A percentile compares a stretch with the other conserved stretches of the same genome.
Evolutionary conservation across 2,888 invertebrate species (phyloP).

Genomic region (Camptogramma bilineatum): DNA sequence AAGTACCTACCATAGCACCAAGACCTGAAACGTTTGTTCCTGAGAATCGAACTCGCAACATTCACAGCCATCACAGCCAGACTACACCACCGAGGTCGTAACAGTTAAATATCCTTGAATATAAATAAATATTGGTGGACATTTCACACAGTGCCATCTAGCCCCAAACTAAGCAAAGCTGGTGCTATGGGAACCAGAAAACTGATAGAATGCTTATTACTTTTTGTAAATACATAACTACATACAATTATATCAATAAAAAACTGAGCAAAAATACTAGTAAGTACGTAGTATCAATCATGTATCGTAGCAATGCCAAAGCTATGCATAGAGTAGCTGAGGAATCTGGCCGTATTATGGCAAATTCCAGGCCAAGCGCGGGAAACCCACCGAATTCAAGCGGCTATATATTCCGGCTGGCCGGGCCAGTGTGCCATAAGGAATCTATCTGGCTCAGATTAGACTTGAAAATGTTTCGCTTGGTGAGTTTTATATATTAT

Average conservation of each 20-base stretch:
- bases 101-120: too few species aligned
- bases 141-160: too few species aligned
- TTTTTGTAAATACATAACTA: too few species aligned
- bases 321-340: not conserved
- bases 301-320: not conserved
- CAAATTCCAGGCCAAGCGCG: constrained; percentile 48
- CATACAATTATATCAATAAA: not conserved
- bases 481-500: constrained; percentile 56
- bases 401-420: constrained; percentile 53
- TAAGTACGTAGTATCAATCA: not conserved
- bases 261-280: not conserved
- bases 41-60: too few species aligned
- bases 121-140: too few species aligned
- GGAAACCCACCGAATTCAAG: constrained; percentile 49
- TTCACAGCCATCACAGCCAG: too few species aligned
- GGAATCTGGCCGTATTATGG: constrained; percentile 45
- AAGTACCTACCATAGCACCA: too few species aligned
- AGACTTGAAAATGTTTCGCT: constrained; percentile 56
- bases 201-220: too few species aligned
- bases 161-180: too few species aligned
- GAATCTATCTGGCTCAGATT: constrained; percentile 37
- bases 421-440: constrained; percentile 40
- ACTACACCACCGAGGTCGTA: too few species aligned
- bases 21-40: too few species aligned
- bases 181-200: too few species aligned